Base-by-base conservation (phyloP, 2,113 vertebrate species). In the Triplophysa rosa region DNA sequence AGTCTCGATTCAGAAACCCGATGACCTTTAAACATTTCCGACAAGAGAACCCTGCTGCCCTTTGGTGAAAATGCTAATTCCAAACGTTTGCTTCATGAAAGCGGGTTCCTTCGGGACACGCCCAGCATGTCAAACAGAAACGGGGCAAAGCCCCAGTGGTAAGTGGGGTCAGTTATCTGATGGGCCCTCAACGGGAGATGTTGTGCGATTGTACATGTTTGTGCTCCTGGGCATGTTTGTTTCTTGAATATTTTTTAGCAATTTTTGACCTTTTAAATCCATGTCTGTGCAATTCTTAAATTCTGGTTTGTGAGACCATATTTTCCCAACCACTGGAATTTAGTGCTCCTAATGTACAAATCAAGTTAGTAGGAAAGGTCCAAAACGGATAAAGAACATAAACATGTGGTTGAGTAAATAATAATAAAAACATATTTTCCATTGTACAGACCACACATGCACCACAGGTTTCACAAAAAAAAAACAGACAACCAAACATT, bases 21-120 rank as follows among this genome's bases (percentile, higher is more conserved):
- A 84, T 92, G 90, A 93, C 92, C 91, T 92, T 91, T 87, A 79
- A 86, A 86, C 87, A 85, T 90, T 90, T 88, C 83, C 89, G 85
- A 91, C 82, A 82, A 69, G 67, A 87, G 86, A 88, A 89, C 90
- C 89, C 86, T 80, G 78, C 89, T 91, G 91, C 87, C 90, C 89
- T 90, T 92, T 92, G 85, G 89, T 47, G 86, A 91, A 74, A 92
- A 91, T 92, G 90, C 87, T 92, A 92, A 91, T 91, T 88, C 86
- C 59, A 66, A 86, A 87, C 62, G 83, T 80, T 86, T 33, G 69
- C 76, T 79, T 52, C 69, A 84, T 87, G 86, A 91, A 90, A 88
- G 67, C 85, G 75, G 87, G 86, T 87, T 87, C 88, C 86, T 82
- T 19, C 11, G 86, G 86, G 86, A 82, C 80, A 84, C 85, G 83